These are phyloP conservation scores for Belonocnema kinseyi DNA, from an alignment of 1,140 invertebrate species.

Conservation along the genomic window DNA sequence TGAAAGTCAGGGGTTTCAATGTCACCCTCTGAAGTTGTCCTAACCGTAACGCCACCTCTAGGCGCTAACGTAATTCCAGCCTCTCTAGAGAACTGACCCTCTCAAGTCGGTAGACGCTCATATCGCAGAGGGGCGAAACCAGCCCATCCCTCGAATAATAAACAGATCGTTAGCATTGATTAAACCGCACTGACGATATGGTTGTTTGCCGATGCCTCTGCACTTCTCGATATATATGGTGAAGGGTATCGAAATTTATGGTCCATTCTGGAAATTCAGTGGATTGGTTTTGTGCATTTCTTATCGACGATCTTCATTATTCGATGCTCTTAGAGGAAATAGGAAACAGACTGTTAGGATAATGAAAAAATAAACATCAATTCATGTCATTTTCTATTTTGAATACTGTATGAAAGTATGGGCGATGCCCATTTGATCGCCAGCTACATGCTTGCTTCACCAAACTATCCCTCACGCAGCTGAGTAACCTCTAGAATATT, in stretches of 20 bases:
- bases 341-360: not conserved
- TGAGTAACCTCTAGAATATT: no score
- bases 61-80: not conserved
- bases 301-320: slow-evolving; percentile 21
- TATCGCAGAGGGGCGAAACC: not conserved
- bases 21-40: not conserved
- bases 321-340: slow-evolving; percentile 7
- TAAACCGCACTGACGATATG: slow-evolving; percentile 31
- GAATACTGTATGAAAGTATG: no score
- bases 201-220: slow-evolving; percentile 10
- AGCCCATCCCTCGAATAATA: slow-evolving; percentile 17
- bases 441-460: no score
- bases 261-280: slow-evolving; percentile 5
- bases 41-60: not conserved
- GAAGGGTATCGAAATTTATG: slow-evolving; percentile 14
- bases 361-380: not conserved
- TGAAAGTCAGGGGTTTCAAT: not conserved
- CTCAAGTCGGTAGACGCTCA: not conserved
- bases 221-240: not conserved
- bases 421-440: no score
- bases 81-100: slow-evolving; percentile 23
- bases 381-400: not conserved
- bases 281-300: slow-evolving; percentile 1
- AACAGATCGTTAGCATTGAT: slow-evolving; percentile 28
- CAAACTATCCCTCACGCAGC: no score